Base-by-base conservation (phyloP, 2,888 invertebrate genomes). In the Phyllotreta cruciferae region DNA sequence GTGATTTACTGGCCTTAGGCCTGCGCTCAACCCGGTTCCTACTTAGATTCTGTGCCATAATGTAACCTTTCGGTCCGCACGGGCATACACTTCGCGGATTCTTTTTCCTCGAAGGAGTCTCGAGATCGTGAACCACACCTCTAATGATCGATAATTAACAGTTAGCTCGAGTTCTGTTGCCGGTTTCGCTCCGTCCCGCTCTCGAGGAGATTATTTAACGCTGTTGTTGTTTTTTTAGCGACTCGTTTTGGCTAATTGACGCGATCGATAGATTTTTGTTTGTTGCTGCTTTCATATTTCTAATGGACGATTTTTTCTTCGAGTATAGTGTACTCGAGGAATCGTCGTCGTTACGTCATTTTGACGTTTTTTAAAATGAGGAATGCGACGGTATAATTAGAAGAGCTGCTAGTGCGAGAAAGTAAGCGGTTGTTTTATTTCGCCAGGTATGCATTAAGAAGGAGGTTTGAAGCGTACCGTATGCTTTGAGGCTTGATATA, bases 91-190 rank as follows among this genome's bases (percentile, higher is more conserved):
- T 13, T 47, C 47, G 47, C 14, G 3, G 47, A 47, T 47, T 47
- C 47, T 47, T 47, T 47, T 47, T 14, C 47, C 47, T 47, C 47
- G 47, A 47, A 14, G 47, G 14, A 47, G 14, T 14, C 14, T 14
- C 6, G 47, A 47, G 47, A 49, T 49, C 49, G 35, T 49, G 49
- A 35, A 49, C 49, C 49, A 49, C 49, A 49, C 49, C 49, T 49
- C 49, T 49, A 49, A 49, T 49, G 35, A 49, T 49, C 35, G 35
- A 49, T 35, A 49, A 35, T 49, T 49, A 49, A 35, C 49, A 49
- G 49, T 49, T 35, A 49, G 49, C 9, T 49, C 49, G 49, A 35
- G 34, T 49, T 44, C 44, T 44, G 10, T 10, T 10, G 6, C 44
- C 44, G 14, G 34, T 35, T 11, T 49, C 49, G n/a, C 35, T 49